A percentile compares a stretch with the other conserved stretches of the same genome.
These are phyloP conservation scores for Neoscelio sp. DNA, from an alignment of 2,888 invertebrate species.

Conservation along the genomic window DNA sequence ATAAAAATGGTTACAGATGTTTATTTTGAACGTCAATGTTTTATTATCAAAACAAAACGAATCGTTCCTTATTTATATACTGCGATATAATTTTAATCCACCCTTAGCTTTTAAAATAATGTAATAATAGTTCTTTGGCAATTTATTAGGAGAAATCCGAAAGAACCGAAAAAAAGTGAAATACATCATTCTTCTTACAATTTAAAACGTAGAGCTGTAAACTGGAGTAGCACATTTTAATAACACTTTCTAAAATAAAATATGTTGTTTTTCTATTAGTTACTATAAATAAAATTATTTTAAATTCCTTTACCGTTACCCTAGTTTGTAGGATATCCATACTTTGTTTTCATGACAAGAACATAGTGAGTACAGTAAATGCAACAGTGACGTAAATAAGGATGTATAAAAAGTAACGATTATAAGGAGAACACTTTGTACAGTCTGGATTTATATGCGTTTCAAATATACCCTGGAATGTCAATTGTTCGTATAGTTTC, in stretches of 20 bases:
- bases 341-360: slow-evolving; percentile 1
- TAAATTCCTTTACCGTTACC: too few relatives aligned
- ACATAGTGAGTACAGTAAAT: neutral
- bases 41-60: neutral
- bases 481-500: slow-evolving; percentile 56
- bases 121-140: slow-evolving; percentile 3
- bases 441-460: slow-evolving; percentile 41
- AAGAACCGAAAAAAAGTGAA: slow-evolving; percentile 8
- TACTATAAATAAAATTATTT: too few relatives aligned
- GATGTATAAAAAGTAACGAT: slow-evolving; percentile 52
- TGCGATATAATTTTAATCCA: too few relatives aligned
- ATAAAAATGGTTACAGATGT: too few relatives aligned
- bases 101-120: slow-evolving; percentile 6
- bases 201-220: neutral
- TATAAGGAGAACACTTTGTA: slow-evolving; percentile 27
- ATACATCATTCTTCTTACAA: slow-evolving; percentile 7
- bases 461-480: slow-evolving; percentile 61
- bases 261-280: too few relatives aligned
- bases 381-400: slow-evolving; percentile 34
- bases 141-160: too few relatives aligned
- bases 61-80: slow-evolving; percentile 3
- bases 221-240: slow-evolving; percentile 4
- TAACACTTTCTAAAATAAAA: too few relatives aligned
- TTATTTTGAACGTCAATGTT: too few relatives aligned
- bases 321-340: too few relatives aligned